Conservation (phyloP, 2,113 vertebrate genomes). For the Albula goreensis region DNA sequence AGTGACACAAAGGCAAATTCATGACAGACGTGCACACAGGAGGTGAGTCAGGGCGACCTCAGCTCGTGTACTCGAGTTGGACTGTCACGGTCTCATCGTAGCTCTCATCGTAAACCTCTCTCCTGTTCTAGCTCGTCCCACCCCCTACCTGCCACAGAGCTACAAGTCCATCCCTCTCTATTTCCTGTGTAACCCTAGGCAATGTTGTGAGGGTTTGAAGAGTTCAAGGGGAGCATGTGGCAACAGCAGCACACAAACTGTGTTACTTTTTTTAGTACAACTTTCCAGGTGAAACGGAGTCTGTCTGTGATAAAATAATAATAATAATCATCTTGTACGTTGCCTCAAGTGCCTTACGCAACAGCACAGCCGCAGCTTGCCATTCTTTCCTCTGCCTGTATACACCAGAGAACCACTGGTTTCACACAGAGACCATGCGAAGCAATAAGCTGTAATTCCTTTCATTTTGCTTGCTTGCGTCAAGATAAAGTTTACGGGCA, state of each 20-base stretch:
- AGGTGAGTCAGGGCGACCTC: constrained; percentile 6
- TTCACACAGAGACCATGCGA: constrained; percentile 63
- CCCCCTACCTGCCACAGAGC: constrained; percentile 34
- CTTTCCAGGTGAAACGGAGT: background rate
- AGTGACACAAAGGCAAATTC: background rate
- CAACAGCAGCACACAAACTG: constrained; percentile 53
- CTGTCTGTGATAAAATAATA: too few relatives aligned
- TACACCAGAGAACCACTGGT: constrained; percentile 39
- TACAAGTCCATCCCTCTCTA: constrained; percentile 52
- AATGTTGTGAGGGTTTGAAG: constrained; percentile 58
- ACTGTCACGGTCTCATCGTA: constrained; percentile 42
- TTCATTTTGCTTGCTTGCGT: constrained; percentile 51
- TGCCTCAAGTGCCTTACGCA: background rate
- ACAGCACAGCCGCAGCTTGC: background rate
- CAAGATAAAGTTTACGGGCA: constrained; percentile 61
- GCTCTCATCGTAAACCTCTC: constrained; percentile 28
- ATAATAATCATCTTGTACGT: too few relatives aligned
- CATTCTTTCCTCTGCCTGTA: background rate
- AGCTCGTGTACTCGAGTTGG: background rate
- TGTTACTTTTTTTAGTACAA: constrained; percentile 40
- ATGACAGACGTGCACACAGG: background rate
- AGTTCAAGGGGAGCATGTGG: constrained; percentile 37
- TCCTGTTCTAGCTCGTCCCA: constrained; percentile 34
- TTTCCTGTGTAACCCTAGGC: constrained; percentile 53
- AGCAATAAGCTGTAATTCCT: constrained; percentile 53